Evolutionary conservation across 2,888 invertebrate genomes (phyloP).

Genomic region (Epinotia demarniana): DNA sequence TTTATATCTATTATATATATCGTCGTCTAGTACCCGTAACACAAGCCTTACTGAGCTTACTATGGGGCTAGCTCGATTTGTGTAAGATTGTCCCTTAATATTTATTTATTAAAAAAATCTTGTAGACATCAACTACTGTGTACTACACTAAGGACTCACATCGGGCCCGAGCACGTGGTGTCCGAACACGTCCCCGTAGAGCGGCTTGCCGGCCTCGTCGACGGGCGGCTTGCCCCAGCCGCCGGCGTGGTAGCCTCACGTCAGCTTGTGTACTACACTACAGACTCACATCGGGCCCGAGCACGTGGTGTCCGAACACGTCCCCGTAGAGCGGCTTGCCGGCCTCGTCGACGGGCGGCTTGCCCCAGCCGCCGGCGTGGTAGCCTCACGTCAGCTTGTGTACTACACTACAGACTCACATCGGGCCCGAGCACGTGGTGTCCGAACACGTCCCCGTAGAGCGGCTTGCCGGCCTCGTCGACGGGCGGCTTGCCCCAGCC

Average conservation of each 20-base stretch:
- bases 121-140: too few species aligned
- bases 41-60: too few species aligned
- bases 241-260: slow-evolving; percentile 96
- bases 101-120: too few species aligned
- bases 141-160: slow-evolving; percentile 79
- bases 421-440: slow-evolving; percentile 89
- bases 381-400: slow-evolving; percentile 86
- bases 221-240: slow-evolving; percentile 99
- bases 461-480: slow-evolving; percentile 98
- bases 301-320: slow-evolving; percentile 95
- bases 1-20: too few species aligned
- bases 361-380: slow-evolving; percentile 99
- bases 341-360: slow-evolving; percentile 99
- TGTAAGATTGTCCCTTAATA: too few species aligned
- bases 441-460: slow-evolving; percentile 99
- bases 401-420: slow-evolving; percentile 73
- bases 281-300: slow-evolving; percentile 88
- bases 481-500: slow-evolving; percentile 99
- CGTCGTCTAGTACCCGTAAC: too few species aligned
- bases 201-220: slow-evolving; percentile 98
- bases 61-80: too few species aligned
- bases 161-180: slow-evolving; percentile 89
- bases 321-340: slow-evolving; percentile 99
- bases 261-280: neutral
- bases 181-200: slow-evolving; percentile 99